Evolutionary conservation across 2,113 vertebrate species (phyloP), one percentile per base, ranked within the genome.

Genomic region (Ivindomyrus marchei): DNA sequence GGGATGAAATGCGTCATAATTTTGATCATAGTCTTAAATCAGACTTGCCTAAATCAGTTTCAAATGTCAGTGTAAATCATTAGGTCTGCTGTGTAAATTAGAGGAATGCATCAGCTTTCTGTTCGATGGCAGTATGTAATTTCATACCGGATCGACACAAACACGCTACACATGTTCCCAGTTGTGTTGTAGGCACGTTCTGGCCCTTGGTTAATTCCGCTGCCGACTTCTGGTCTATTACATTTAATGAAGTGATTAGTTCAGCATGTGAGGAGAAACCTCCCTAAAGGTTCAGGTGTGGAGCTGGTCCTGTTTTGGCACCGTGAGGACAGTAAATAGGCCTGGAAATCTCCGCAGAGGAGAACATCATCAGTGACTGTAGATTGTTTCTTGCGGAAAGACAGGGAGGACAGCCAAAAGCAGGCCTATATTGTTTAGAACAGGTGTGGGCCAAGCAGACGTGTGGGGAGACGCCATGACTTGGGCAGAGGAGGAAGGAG

Each of bases 171-270:
- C 70, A 39, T 77, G 70, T 77, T 77, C 36, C 31, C 36, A 36
- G 27, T 17, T 77, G 70, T 77, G 31, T 77, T 39, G 27, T 15
- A 77, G 31, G 70, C 70, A 77, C 70, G 15, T 31, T 77, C 70
- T 39, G 70, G 70, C 36, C 70, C 15, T 77, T 27, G 62, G n/a
- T 66, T 77, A 77, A 77, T 77, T 31, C 17, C 17, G 36, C 70
- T 1, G 70, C 36, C 31, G 31, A 77, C 70, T 77, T 39, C 70
- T 77, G 70, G 70, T 77, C 70, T 39, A 77, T 39, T 77, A 13
- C 70, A 77, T 77, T 77, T 77, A 77, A 77, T 77, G 31, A 77
- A 39, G 31, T 77, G 70, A 77, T 77, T 77, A 77, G 70, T 77
- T 77, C 70, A 39, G 19, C 70, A 77, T 77, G 70, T 39, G 36